phyloP scores from a whole-genome alignment of 92 coral and sea anemone species.

The Porites rus region DNA sequence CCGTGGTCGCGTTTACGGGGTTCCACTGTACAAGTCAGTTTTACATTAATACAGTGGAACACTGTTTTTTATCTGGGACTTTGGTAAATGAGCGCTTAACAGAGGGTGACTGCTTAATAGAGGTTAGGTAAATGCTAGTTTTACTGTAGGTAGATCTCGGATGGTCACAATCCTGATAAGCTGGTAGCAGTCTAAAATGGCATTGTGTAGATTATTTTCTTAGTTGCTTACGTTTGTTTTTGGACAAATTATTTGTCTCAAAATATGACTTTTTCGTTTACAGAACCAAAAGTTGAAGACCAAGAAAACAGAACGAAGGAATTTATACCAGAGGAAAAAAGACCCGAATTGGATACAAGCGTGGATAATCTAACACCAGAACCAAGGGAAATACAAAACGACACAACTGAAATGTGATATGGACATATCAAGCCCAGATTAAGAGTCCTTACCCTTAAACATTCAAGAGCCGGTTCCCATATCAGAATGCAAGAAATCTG shows the following conservation, averaged over 20 bases:
- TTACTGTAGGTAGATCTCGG: no score
- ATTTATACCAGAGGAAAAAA: slow-evolving; percentile 4
- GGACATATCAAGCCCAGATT: slow-evolving; percentile 84
- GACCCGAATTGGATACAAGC: slow-evolving; percentile 9
- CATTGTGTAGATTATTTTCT: no score
- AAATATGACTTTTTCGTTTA: neutral
- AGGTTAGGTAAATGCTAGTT: no score
- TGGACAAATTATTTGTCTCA: neutral
- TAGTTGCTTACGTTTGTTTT: no score
- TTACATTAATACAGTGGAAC: no score
- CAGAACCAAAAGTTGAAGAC: slow-evolving; percentile 22
- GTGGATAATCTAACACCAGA: slow-evolving; percentile 44
- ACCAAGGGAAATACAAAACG: slow-evolving; percentile 51
- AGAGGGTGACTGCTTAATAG: no score
- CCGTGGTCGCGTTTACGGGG: no score
- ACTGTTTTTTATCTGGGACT: no score
- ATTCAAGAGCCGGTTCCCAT: neutral
- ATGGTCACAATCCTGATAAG: no score
- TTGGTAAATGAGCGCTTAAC: no score
- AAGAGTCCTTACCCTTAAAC: neutral
- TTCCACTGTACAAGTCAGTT: no score
- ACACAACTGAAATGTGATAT: slow-evolving; percentile 77
- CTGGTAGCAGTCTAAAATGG: no score
- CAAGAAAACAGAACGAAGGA: neutral
- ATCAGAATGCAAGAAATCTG: neutral